Evolutionary conservation across 2,113 vertebrate species (phyloP).

Genomic region (Pygathrix nemaeus): DNA sequence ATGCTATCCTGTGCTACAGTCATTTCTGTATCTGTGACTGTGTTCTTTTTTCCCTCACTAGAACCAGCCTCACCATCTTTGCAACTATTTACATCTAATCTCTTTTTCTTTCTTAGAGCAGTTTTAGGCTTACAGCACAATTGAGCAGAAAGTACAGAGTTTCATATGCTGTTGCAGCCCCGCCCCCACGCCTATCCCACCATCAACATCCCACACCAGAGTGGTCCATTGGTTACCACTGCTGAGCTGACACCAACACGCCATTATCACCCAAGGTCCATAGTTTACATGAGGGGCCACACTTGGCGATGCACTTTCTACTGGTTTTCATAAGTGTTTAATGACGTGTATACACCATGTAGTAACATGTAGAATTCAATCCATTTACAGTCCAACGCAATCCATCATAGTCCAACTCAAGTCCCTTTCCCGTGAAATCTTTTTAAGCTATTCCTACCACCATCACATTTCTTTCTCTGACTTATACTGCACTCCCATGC

Average conservation of each 20-base stretch:
- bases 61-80: background rate
- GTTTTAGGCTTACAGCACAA: background rate
- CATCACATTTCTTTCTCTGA: background rate
- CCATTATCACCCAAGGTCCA: background rate
- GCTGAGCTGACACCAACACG: background rate
- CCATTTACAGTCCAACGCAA: background rate
- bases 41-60: background rate
- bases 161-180: background rate
- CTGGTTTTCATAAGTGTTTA: background rate
- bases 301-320: background rate
- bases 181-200: too few relatives aligned
- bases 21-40: background rate
- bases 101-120: background rate
- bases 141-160: too few relatives aligned
- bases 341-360: accelerated
- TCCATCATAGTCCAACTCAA: background rate
- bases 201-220: background rate
- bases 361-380: background rate
- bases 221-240: too few relatives aligned
- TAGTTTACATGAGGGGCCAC: background rate
- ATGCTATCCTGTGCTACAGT: background rate
- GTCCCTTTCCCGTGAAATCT: background rate
- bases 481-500: background rate
- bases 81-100: background rate
- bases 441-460: background rate